Percentiles rank a stretch among this genome's conserved stretches.
Conservation (phyloP, 2,797 vertebrate genomes). For the Amblyraja radiata region DNA sequence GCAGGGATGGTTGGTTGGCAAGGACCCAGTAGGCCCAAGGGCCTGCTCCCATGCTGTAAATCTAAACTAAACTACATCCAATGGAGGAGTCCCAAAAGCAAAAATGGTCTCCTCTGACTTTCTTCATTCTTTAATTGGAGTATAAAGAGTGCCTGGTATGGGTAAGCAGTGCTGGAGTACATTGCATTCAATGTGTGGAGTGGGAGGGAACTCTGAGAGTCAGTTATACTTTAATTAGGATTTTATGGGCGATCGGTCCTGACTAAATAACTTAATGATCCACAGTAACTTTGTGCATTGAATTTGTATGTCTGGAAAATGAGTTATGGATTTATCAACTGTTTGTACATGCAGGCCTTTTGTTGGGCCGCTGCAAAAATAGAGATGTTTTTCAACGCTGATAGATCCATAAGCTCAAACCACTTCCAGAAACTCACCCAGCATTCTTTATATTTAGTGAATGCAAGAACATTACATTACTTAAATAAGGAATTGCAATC, state of each 20-base stretch:
- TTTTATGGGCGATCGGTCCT: not conserved
- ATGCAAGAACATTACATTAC: not conserved
- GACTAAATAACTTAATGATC: not conserved
- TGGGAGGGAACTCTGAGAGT: not conserved
- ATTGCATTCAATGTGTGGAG: not conserved
- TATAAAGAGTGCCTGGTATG: not conserved
- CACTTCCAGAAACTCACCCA: not conserved
- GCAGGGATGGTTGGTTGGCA: no score
- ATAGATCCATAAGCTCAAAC: not conserved
- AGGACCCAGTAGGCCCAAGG: no score
- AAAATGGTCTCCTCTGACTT: not conserved
- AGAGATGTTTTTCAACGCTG: not conserved
- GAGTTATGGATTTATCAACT: not conserved
- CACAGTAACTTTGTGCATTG: not conserved
- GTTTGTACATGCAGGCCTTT: not conserved
- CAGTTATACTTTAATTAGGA: not conserved
- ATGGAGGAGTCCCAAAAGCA: not conserved
- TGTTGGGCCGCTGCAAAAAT: no score
- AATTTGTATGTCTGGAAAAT: constrained; percentile 1
- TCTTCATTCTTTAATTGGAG: not conserved
- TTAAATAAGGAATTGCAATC: not conserved
- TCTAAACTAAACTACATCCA: no score
- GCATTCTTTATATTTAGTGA: not conserved
- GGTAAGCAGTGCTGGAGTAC: not conserved
- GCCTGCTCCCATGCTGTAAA: no score